Conservation (phyloP, 2,888 invertebrate genomes). For the Drosophila falleni region DNA sequence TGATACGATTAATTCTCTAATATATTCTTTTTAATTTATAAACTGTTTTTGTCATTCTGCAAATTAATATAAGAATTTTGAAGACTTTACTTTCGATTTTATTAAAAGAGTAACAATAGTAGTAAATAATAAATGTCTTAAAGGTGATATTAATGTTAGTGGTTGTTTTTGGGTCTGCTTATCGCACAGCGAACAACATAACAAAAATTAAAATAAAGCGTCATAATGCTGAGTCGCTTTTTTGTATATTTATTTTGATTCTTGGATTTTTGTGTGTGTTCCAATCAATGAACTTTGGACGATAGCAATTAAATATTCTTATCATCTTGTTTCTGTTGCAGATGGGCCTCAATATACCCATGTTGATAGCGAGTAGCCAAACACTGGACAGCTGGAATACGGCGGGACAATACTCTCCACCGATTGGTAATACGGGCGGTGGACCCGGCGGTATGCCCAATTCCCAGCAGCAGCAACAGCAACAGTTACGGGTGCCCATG, state of each 20-base stretch:
- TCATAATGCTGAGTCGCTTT: conserved; percentile 53
- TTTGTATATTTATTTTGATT: neutral
- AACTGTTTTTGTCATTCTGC: neutral
- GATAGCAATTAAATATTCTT: neutral
- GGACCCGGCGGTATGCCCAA: conserved; percentile 45
- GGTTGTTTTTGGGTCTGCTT: neutral
- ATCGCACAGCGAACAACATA: conserved; percentile 23
- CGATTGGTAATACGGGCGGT: conserved; percentile 60
- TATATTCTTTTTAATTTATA: too few species aligned
- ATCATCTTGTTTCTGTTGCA: conserved; percentile 43
- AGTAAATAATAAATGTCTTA: too few species aligned
- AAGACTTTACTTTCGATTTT: too few species aligned
- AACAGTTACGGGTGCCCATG: conserved; percentile 76
- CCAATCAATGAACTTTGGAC: conserved; percentile 15
- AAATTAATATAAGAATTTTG: neutral
- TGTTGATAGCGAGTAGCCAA: conserved; percentile 83
- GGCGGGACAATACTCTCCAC: conserved; percentile 82
- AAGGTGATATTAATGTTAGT: neutral
- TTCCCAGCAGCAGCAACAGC: conserved; percentile 51
- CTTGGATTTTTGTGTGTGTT: conserved; percentile 1
- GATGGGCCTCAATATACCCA: conserved; percentile 84
- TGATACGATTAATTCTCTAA: too few species aligned
- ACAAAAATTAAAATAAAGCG: conserved; percentile 38
- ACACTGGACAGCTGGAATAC: conserved; percentile 82
- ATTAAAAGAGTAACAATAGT: too few species aligned